Conservation (phyloP, 2,113 vertebrate genomes). For the Malaclemys terrapin region DNA sequence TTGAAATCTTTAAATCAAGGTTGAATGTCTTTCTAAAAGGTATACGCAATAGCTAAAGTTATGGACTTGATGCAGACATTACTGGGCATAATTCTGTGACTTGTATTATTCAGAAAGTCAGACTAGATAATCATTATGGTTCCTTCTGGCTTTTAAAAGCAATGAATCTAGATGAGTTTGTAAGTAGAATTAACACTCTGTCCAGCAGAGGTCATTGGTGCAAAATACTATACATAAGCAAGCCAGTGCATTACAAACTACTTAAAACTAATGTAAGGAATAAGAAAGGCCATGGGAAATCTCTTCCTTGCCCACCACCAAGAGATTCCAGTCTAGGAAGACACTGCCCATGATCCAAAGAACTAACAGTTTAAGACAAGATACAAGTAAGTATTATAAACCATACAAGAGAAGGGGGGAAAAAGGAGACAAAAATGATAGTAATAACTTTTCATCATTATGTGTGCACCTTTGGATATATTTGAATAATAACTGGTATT, state of each 20-base stretch:
- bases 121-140: not conserved
- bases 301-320: not conserved
- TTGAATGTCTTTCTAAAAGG: not conserved
- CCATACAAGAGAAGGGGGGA: rapidly evolving
- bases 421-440: not conserved
- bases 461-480: not conserved
- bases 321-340: not conserved
- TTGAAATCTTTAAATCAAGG: not conserved
- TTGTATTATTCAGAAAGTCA: rapidly evolving
- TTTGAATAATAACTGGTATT: not conserved
- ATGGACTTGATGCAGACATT: rapidly evolving
- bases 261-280: not conserved
- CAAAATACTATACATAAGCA: not conserved
- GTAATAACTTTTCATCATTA: not conserved
- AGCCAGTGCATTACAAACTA: rapidly evolving
- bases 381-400: not conserved
- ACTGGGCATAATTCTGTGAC: not conserved
- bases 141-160: not conserved
- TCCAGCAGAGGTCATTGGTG: conserved; percentile 66
- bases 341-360: not conserved
- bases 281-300: not conserved
- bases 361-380: not conserved
- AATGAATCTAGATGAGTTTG: not conserved
- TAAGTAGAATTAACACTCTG: not conserved
- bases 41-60: not conserved